Conservation (phyloP, 2,113 vertebrate genomes). For the Calyptommatus sinebrachiatus region DNA sequence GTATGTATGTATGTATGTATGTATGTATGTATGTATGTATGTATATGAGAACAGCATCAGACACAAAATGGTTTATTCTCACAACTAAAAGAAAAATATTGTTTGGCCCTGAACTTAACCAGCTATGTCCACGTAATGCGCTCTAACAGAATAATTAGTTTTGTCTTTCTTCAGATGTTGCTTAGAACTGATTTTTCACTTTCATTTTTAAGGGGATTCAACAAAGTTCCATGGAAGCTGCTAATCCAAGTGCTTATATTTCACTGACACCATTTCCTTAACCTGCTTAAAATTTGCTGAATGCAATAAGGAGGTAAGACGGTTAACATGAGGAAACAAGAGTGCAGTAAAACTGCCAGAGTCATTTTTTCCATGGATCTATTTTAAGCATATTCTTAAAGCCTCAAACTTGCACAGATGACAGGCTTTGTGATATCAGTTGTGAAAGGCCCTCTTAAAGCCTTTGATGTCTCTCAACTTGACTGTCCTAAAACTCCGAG, state of each 20-base stretch:
- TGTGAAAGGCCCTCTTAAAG: constrained; percentile 22
- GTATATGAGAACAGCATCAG: too few relatives aligned
- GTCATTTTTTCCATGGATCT: constrained; percentile 28
- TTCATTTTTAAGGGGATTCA: background rate
- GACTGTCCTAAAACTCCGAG: background rate
- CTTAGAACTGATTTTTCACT: background rate
- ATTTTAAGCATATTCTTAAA: constrained; percentile 63
- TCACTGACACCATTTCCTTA: background rate
- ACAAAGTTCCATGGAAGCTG: background rate
- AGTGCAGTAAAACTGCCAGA: constrained; percentile 54
- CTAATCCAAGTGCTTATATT: background rate
- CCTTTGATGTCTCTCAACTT: background rate
- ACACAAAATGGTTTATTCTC: too few relatives aligned
- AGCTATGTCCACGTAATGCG: too few relatives aligned
- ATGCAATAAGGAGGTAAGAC: fast-evolving
- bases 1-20: too few relatives aligned
- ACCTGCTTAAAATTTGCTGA: background rate
- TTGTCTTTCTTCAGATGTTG: background rate
- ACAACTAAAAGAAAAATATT: too few relatives aligned
- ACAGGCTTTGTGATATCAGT: constrained; percentile 32
- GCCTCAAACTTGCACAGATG: constrained; percentile 44
- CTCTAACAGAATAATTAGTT: too few relatives aligned
- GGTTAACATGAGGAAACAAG: constrained; percentile 14
- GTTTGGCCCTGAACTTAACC: too few relatives aligned
- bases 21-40: too few relatives aligned